Base-by-base conservation (phyloP, 2,797 vertebrate species). In the Phoxinus dragarum region DNA sequence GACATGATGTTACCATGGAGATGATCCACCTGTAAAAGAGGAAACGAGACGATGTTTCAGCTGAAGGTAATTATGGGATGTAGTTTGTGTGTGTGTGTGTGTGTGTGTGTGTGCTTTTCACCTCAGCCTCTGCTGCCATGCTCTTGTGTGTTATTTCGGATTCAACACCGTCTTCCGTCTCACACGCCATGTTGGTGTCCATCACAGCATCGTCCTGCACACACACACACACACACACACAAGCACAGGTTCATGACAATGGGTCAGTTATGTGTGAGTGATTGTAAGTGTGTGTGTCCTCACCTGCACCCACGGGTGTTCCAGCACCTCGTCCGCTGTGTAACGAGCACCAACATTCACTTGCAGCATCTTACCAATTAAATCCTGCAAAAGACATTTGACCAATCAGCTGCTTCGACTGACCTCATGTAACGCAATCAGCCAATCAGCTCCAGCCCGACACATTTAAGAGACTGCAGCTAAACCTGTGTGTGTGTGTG, bases 311-410 rank as follows among this genome's bases (percentile, higher is more conserved):
- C 98, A 99, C 64, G 96, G 95, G 94, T 99, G 98, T 2, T 94
- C 94, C 90, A 99, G 93, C 80, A 99, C 96, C 85, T 99, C 97
- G 84, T 98, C 97, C 0, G 98, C 98, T 0, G 97, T 98, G 84
- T 97, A 99, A 42, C 98, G 96, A 21, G 96, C 96, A 81, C 98
- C 98, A 21, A 97, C 96, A 38, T 98, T 97, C 90, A 99, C 98
- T 89, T 99, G 97, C 86, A 99, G 95, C 98, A 99, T 99, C 89
- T 97, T 96, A 90, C 97, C 96, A 86, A 99, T 99, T 93, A 99
- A 94, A 91, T 98, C 98, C 98, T 99, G 86, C 21, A 84, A 44
- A 69, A 84, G 3, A 74, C 31, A 49, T 31, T 61, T 3, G 23
- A 71, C 47, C n/a, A 81, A 34, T 38, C 40, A 42, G 49, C 36